Base-by-base conservation (phyloP, 2,113 vertebrate genomes). In the Saccopteryx leptura region DNA sequence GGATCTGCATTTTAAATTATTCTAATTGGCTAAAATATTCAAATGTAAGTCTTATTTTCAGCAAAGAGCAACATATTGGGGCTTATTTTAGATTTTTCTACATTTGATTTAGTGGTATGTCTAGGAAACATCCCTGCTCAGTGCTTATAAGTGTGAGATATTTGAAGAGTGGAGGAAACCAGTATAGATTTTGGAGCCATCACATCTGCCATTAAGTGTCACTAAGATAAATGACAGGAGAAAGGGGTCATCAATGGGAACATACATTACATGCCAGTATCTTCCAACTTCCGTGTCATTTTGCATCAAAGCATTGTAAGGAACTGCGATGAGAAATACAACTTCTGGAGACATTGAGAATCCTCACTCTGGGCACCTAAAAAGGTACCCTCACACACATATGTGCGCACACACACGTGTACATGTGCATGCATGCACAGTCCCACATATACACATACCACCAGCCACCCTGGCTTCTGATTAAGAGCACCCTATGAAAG, bases 201-300 rank as follows among this genome's bases (percentile, higher is more conserved):
- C 48, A 21, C 15, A 46, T 80, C 24, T 88, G n/a, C 23, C 48
- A 33, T 63, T 82, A 78, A 81, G 89, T 72, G 46, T 39, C 74
- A 78, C 90, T 74, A 85, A 86, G 61, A 92, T 58, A 82, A 91
- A 91, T 85, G 60, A 28, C 31, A 63, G 12, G 31, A 58, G 15
- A 26, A 26, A 74, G 28, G 9, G 23, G 28, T 54, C 21, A 33
- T 61, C 79, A 86, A 13, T 46, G 79, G 66, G n/a, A 63, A 48
- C 58, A 93, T 48, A 60, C n/a, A 63, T 19, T 66, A n/a, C 4
- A 58, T 31, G 31, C 5, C 23, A 79, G 14, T 33, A 56, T 24
- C 26, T 60, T 82, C 88, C 68, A 89, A 24, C 18, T 91, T 94
- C 78, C 4, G 0, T 82, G 82, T 80, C 63, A 72, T 96, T 96